A percentile compares a stretch with the other conserved stretches of the same genome.
Conservation (phyloP, 64 coral and sea anemone species). For the Dendrophyllia cribrosa region DNA sequence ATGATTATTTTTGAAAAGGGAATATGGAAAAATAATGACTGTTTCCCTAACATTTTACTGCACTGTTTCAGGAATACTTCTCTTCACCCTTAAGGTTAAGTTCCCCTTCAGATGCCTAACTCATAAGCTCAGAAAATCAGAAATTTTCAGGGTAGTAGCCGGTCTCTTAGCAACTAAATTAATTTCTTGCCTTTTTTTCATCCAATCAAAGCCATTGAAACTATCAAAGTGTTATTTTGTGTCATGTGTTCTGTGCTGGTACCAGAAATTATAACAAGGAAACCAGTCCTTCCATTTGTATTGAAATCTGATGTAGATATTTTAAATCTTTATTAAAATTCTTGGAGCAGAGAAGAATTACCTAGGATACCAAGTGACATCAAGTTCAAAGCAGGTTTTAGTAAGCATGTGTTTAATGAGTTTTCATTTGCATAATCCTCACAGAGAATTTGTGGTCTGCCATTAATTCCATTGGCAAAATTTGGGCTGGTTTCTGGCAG, state of each 20-base stretch:
- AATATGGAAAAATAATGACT: too few relatives aligned
- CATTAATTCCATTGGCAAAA: neutral
- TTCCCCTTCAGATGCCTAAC: neutral
- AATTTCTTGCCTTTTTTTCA: neutral
- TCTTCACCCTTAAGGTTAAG: neutral
- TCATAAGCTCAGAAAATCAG: neutral
- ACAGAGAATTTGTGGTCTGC: neutral
- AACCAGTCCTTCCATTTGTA: constrained; percentile 9
- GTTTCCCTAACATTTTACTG: too few relatives aligned
- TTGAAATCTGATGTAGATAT: neutral
- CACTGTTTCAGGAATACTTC: too few relatives aligned
- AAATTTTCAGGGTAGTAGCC: neutral
- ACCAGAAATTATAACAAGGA: constrained; percentile 30
- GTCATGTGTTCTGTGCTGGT: constrained; percentile 34
- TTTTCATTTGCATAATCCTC: constrained; percentile 17
- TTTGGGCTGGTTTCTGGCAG: neutral
- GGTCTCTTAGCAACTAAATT: constrained; percentile 28
- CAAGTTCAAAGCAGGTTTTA: neutral
- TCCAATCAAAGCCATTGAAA: constrained; percentile 3
- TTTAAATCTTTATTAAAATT: constrained; percentile 1
- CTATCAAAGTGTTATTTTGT: constrained; percentile 1
- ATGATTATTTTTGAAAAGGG: too few relatives aligned
- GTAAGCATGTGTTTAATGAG: neutral
- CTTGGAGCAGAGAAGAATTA: neutral
- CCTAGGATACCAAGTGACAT: constrained; percentile 11